phyloP scores from a whole-genome alignment of 2,888 invertebrate species.

The Dorcus parallelipipedus region DNA sequence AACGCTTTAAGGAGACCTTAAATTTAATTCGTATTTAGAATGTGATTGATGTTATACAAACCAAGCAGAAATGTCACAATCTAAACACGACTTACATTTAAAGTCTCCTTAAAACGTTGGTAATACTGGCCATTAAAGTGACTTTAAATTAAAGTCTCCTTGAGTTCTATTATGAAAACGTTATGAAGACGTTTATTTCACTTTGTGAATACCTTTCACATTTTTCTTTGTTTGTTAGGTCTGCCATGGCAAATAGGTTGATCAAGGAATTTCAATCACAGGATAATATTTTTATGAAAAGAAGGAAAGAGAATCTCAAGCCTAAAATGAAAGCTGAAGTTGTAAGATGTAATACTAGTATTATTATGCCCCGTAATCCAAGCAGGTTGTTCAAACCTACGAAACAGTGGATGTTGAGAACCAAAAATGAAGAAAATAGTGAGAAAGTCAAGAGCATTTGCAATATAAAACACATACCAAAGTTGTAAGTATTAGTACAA shows the following conservation, averaged over 20 bases:
- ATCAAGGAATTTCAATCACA: conserved; percentile 44
- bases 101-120: no score
- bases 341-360: background rate
- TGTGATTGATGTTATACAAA: no score
- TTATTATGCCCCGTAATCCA: conserved; percentile 35
- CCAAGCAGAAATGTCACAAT: no score
- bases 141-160: no score
- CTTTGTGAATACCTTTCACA: background rate
- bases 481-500: conserved; percentile 33
- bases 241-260: conserved; percentile 39
- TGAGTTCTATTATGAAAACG: no score
- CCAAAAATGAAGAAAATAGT: conserved; percentile 9
- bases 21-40: no score
- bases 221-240: conserved; percentile 17
- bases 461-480: conserved; percentile 29
- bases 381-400: conserved; percentile 42
- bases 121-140: no score
- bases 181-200: background rate
- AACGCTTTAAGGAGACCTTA: no score
- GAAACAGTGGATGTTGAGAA: conserved; percentile 39
- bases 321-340: conserved; percentile 28
- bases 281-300: conserved; percentile 38
- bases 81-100: no score
- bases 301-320: conserved; percentile 28
- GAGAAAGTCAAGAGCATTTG: conserved; percentile 8